Evolutionary conservation across 2,797 vertebrate species (phyloP).

Genomic region (Anguilla obscura): DNA sequence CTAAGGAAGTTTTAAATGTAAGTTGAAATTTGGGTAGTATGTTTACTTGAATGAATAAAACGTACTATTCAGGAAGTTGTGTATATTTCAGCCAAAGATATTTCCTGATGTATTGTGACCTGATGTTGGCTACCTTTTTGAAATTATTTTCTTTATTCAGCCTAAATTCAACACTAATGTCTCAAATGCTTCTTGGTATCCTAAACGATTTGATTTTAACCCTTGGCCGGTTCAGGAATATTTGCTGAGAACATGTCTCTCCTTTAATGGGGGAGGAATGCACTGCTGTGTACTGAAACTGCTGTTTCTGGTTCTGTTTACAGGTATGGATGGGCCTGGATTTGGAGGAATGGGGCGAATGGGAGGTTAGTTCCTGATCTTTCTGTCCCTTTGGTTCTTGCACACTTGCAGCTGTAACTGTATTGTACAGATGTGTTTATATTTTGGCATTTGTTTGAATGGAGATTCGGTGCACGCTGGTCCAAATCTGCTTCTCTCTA

Average conservation of each 20-base stretch:
- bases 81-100: too few relatives aligned
- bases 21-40: neutral
- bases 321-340: constrained; percentile 86
- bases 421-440: too few relatives aligned
- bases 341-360: constrained; percentile 90
- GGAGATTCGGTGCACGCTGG: too few relatives aligned
- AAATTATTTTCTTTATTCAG: too few relatives aligned
- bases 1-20: neutral
- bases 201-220: neutral
- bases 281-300: neutral
- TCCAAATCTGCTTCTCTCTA: too few relatives aligned
- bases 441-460: too few relatives aligned
- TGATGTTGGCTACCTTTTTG: neutral
- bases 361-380: constrained; percentile 73
- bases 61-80: neutral
- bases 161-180: neutral
- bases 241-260: neutral
- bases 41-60: neutral
- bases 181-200: neutral
- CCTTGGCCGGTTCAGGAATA: neutral
- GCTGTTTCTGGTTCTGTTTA: neutral
- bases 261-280: neutral
- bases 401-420: too few relatives aligned
- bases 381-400: neutral
- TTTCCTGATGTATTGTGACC: neutral